Conservation (phyloP, 2,113 vertebrate species). For the Leptocoma aspasia region DNA sequence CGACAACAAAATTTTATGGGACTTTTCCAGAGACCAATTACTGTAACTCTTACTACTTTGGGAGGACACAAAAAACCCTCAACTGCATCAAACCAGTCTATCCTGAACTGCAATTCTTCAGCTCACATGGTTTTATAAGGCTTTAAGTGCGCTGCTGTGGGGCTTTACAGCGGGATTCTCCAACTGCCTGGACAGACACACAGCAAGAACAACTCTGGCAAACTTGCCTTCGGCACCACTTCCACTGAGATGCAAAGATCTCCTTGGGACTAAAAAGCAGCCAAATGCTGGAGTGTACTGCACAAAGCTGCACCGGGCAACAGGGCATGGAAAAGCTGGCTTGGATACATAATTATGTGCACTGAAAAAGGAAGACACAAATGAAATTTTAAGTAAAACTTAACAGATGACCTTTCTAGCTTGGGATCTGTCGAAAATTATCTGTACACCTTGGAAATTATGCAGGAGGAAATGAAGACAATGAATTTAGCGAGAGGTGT, state of each 20-base stretch:
- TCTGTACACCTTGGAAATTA: background rate
- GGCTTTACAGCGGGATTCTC: background rate
- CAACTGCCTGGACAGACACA: background rate
- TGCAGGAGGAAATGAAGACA: slow-evolving; percentile 11
- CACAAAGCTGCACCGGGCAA: background rate
- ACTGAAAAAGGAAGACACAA: background rate
- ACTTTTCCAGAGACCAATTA: background rate
- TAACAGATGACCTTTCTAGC: background rate
- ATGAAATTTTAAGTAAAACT: background rate
- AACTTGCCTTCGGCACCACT: background rate
- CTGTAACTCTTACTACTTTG: background rate
- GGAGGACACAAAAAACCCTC: background rate
- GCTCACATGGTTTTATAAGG: background rate
- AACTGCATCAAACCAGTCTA: background rate
- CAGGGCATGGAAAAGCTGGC: background rate
- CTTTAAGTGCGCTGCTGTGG: background rate
- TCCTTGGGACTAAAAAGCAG: background rate
- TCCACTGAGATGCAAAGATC: background rate
- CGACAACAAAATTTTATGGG: background rate
- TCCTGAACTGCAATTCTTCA: background rate
- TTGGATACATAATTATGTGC: background rate
- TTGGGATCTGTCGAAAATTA: background rate
- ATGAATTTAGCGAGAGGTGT: background rate
- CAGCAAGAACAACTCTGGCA: background rate
- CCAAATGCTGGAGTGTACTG: background rate